Evolutionary conservation across 2,888 invertebrate species (phyloP).

Genomic region (Prosopocoilus inquinatus): DNA sequence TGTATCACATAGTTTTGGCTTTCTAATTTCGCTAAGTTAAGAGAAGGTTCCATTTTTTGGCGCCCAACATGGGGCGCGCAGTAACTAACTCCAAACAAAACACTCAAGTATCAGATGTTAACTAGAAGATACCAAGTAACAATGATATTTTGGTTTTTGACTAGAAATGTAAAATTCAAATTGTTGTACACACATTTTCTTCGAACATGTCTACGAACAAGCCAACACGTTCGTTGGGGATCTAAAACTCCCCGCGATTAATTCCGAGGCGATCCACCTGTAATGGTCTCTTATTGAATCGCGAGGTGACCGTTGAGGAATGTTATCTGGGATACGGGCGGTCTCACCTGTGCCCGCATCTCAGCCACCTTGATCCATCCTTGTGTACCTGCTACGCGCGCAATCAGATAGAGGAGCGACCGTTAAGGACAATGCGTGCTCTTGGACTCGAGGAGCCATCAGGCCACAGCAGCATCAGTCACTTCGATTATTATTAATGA

Average conservation of each 20-base stretch:
- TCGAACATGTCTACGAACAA: no score
- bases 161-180: no score
- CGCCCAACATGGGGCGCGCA: no score
- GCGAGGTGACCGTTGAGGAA: slow-evolving; percentile 14
- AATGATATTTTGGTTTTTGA: no score
- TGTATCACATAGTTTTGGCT: no score
- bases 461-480: not conserved
- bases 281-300: slow-evolving; percentile 6
- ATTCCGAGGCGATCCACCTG: slow-evolving; percentile 7
- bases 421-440: slow-evolving; percentile 9
- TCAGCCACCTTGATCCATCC: slow-evolving; percentile 5
- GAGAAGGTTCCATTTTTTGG: no score
- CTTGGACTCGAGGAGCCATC: slow-evolving; percentile 4
- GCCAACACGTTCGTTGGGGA: no score
- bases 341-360: slow-evolving; percentile 15
- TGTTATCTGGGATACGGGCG: slow-evolving; percentile 15
- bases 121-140: no score
- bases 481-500: slow-evolving; percentile 3
- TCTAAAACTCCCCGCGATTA: not conserved
- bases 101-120: no score
- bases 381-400: slow-evolving; percentile 4
- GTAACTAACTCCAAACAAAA: no score
- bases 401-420: slow-evolving; percentile 4
- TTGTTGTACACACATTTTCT: no score
- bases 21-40: no score